Base-by-base conservation (phyloP, 1,140 invertebrate species). In the Drosophila serrata region DNA sequence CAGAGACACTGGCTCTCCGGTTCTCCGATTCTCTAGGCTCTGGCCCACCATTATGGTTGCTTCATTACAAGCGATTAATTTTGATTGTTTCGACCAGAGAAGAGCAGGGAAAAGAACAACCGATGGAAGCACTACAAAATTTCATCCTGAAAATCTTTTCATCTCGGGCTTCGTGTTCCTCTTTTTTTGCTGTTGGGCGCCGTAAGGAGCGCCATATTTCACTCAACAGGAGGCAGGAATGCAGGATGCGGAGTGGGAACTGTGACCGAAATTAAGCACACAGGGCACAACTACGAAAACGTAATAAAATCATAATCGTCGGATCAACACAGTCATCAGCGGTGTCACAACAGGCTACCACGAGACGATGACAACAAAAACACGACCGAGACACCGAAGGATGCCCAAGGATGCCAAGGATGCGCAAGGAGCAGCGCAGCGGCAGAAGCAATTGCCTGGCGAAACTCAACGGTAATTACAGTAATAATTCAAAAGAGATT, bases 401-500 rank as follows among this genome's bases (percentile, higher is more conserved):
- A 79, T 60, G 51, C 48, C 67, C 37, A 37, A 19, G 46, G 63
- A 59, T 63, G 56, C 51, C 35, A 29, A 19, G 51, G 63, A 59
- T 40, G 79, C 57, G 63, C 42, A 49, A 42, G 65, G 62, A 68
- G 61, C 35, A 67, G 33, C 55, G 19, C 62, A 31, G 35, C 35
- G 37, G 63, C 65, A 75, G 74, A 61, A 81, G 73, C 49, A 75
- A 79, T 64, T 59, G 75, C 81, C 61, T 35, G 58, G 73, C 81
- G 78, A 78, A 85, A 85, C 85, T 85, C 77, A 75, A 84, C 86
- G 90, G 90, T 92, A 92, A 92, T 92, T 92, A 92, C 90, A 81
- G 90, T 84, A 92, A 92, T 92, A 92, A 92, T 92, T 92, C 90
- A 92, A 92, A 92, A 92, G 90, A 92, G 90, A 92, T 92, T 92